These are phyloP conservation scores for Branchinecta sandiegonensis DNA, from an alignment of 2,888 invertebrate species.

Conservation along the genomic window DNA sequence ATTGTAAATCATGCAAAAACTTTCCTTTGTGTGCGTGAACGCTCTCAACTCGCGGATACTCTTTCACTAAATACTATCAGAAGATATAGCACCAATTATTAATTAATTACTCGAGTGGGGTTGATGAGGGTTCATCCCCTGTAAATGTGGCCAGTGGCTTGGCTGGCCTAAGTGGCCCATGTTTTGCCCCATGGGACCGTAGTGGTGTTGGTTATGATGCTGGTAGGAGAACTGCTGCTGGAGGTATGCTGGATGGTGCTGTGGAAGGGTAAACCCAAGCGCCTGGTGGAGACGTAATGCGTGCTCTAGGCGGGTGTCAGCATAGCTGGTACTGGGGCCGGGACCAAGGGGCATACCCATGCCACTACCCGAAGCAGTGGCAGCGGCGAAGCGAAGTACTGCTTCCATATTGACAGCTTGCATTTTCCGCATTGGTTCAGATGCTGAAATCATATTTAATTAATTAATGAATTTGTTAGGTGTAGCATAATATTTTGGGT, in stretches of 20 bases:
- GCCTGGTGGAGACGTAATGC: constrained; percentile 65
- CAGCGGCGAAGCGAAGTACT: constrained; percentile 23
- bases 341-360: constrained; percentile 18
- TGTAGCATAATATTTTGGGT: too few species aligned
- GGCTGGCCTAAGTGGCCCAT: neutral
- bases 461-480: too few species aligned
- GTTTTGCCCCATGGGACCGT: constrained; percentile 6
- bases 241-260: constrained; percentile 26
- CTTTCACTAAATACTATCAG: too few species aligned
- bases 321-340: constrained; percentile 17
- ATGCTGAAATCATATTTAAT: neutral
- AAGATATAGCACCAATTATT: neutral
- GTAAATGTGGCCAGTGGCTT: constrained; percentile 5
- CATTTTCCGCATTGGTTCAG: constrained; percentile 19
- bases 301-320: constrained; percentile 49
- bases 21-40: too few species aligned
- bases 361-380: constrained; percentile 25
- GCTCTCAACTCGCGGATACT: too few species aligned
- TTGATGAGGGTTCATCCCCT: neutral
- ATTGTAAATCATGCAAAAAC: too few species aligned
- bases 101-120: constrained; percentile 11
- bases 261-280: constrained; percentile 53
- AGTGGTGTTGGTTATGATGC: constrained; percentile 29
- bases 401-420: constrained; percentile 24
- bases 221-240: constrained; percentile 29